phyloP scores from a whole-genome alignment of 2,888 invertebrate species.

The Epirrita christyi region DNA sequence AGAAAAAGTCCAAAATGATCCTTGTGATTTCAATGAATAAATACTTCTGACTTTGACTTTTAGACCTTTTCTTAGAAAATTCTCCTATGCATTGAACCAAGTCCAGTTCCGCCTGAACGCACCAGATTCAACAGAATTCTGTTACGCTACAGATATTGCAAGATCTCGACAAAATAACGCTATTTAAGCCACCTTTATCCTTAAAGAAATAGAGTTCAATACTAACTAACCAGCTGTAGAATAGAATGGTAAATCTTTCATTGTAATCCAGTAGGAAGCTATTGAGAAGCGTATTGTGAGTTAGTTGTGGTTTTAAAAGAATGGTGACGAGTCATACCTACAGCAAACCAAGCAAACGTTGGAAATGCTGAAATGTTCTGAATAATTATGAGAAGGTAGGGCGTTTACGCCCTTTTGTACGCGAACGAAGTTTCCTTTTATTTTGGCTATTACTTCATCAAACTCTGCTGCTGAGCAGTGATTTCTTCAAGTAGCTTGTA shows the following conservation, averaged over 20 bases:
- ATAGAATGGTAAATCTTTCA: background rate
- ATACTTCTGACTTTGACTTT: no score
- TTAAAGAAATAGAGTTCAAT: background rate
- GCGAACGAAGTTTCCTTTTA: no score
- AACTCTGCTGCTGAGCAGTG: no score
- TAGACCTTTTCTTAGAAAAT: background rate
- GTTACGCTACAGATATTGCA: conserved; percentile 51
- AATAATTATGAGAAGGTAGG: no score
- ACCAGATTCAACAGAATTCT: conserved; percentile 48
- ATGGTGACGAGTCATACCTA: background rate
- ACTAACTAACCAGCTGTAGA: background rate
- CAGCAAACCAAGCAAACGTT: background rate
- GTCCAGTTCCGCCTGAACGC: conserved; percentile 52
- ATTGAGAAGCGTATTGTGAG: conserved; percentile 16
- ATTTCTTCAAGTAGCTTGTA: no score
- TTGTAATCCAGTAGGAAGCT: conserved; percentile 22
- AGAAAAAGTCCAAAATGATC: no score
- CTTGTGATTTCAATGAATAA: no score
- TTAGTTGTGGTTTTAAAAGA: conserved; percentile 14
- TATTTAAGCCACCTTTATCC: conserved; percentile 1
- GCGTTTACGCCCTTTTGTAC: no score
- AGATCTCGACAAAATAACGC: conserved; percentile 22
- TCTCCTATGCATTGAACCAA: conserved; percentile 37
- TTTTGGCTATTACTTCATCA: no score
- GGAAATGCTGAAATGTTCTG: background rate